Conservation (phyloP, 2,888 invertebrate species). For the Incurvaria masculella region DNA sequence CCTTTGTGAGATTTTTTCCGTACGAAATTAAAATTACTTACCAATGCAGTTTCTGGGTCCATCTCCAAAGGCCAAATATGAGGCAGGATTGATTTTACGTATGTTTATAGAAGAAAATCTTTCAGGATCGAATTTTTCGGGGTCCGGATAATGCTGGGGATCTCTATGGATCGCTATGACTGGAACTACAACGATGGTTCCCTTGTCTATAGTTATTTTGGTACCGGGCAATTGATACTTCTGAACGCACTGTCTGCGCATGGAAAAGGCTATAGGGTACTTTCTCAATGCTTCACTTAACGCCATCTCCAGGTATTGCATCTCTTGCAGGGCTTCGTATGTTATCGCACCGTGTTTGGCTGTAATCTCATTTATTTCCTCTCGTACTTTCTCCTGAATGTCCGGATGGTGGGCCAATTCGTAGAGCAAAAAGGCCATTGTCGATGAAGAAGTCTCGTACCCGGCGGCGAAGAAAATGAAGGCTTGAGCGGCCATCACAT, state of each 20-base stretch:
- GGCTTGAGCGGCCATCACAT: constrained; percentile 30
- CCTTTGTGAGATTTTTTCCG: no score
- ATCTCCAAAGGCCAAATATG: constrained; percentile 4
- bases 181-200: constrained; percentile 2
- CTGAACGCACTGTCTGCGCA: constrained; percentile 1
- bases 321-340: constrained; percentile 29
- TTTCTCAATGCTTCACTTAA: constrained; percentile 3
- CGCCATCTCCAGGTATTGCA: constrained; percentile 27
- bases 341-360: constrained; percentile 21
- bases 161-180: background rate
- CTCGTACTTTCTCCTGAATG: constrained; percentile 25
- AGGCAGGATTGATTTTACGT: background rate
- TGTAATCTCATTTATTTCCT: constrained; percentile 25
- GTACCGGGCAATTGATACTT: background rate
- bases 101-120: constrained; percentile 4
- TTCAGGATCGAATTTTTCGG: constrained; percentile 4
- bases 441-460: constrained; percentile 30
- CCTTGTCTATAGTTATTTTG: background rate
- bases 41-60: constrained; percentile 6
- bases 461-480: constrained; percentile 33
- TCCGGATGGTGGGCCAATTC: constrained; percentile 6
- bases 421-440: constrained; percentile 22
- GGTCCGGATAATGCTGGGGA: constrained; percentile 5
- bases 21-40: background rate
- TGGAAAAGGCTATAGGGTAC: constrained; percentile 2